Evolutionary conservation across 2,888 invertebrate species (phyloP), one percentile per base, ranked within the genome.

Genomic region (Pandemis cinnamomeana): DNA sequence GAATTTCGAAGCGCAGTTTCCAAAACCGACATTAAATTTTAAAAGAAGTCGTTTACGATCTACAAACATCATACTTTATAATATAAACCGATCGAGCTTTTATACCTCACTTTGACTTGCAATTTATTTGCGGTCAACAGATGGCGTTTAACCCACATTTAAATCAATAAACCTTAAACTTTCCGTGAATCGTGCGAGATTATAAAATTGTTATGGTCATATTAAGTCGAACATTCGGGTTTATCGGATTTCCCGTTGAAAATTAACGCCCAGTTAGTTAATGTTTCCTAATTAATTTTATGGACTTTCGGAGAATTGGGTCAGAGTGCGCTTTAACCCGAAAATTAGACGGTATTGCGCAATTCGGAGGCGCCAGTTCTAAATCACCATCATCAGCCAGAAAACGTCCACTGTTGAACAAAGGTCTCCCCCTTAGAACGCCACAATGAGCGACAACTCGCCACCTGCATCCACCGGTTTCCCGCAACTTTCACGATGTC

Each of bases 71-170:
- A 60, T 71, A 60, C 66, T 64, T 61, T 7, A 41, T n/a, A 66
- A 66, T 41, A 66, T 66, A 5, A 53, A n/a, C 36, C 53, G 8
- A 7, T 41, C 27, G 5, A 53, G 15, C 0, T 20, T 51, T 51
- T n/a, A 70, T 73, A 70, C 73, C 10, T 44, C 73, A 73, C 73
- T 73, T 36, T 66, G 27, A n/a, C 15, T 46, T 68, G 71, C 55
- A 58, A 63, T 69, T 64, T 71, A 69, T 51, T 60, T 53, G 66
- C 76, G 77, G 77, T 77, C 72, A 76, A 69, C 83, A 84, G 82
- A 83, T 82, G 82, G 76, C 74, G 72, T 77, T 78, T 79, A 81
- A 82, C 82, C 82, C 78, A 77, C 77, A 82, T 82, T 80, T 77
- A 72, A 67, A 79, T 77, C 80, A 78, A 83, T 80, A 83, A 82